A percentile compares a stretch with the other conserved stretches of the same genome.
phyloP scores from a whole-genome alignment of 2,113 vertebrate species.

The Anas platyrhynchos region DNA sequence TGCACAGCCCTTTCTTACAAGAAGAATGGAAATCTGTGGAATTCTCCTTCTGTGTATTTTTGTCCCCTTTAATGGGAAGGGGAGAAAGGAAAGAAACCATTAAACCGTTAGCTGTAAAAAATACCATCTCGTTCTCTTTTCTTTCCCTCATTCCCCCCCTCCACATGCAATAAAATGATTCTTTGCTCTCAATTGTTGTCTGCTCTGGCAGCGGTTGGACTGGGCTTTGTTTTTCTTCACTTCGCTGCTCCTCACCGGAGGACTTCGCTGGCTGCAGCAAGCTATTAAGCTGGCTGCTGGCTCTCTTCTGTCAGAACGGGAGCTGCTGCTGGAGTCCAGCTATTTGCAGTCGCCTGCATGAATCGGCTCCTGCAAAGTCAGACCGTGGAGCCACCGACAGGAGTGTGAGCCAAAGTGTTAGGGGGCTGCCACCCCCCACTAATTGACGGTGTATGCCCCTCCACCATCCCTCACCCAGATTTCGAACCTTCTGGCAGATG shows the following conservation, averaged over 20 bases:
- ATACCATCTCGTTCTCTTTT: neutral
- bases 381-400: neutral
- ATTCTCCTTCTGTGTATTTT: neutral
- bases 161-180: conserved; percentile 21
- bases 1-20: rapidly evolving
- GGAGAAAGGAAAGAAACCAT: neutral
- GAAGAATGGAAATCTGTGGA: conserved; percentile 17
- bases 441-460: neutral
- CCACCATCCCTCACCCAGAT: neutral
- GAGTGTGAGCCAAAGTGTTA: neutral
- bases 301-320: conserved; percentile 2
- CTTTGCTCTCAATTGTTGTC: conserved; percentile 20
- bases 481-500: conserved; percentile 40
- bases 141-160: neutral
- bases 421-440: neutral
- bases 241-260: conserved; percentile 34
- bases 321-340: neutral
- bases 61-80: neutral
- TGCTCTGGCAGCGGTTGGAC: neutral
- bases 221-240: conserved; percentile 49
- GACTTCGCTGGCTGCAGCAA: neutral
- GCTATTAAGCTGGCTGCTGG: conserved; percentile 34
- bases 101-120: neutral
- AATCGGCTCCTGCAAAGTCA: conserved; percentile 5
- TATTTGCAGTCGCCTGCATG: conserved; percentile 12